Evolutionary conservation across 2,888 invertebrate species (phyloP).

Genomic region (Volucella zonaria): DNA sequence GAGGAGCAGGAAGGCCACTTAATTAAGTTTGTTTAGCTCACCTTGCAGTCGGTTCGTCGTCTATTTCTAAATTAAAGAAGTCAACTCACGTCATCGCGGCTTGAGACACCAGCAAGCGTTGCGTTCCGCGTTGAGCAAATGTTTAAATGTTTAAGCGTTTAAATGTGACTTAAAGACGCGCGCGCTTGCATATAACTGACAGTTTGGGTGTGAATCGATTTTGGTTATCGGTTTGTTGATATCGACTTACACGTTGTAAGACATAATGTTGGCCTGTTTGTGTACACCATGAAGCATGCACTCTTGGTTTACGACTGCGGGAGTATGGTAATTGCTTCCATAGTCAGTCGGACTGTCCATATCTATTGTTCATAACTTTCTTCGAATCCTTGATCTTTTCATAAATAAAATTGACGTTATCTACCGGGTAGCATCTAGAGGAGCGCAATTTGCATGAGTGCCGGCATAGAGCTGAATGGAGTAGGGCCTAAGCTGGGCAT

Average conservation of each 20-base stretch:
- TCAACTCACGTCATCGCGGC: conserved; percentile 70
- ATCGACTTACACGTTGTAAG: conserved; percentile 63
- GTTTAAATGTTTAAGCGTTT: conserved; percentile 12
- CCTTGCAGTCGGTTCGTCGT: background rate
- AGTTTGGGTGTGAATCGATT: conserved; percentile 70
- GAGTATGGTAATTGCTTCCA: conserved; percentile 57
- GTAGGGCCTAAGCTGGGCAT: background rate
- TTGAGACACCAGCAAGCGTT: background rate
- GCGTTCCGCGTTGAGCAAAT: no score
- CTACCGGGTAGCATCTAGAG: conserved; percentile 47
- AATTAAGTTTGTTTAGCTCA: conserved; percentile 58
- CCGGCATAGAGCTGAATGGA: no score
- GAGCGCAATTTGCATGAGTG: conserved; percentile 1
- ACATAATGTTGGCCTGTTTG: conserved; percentile 49
- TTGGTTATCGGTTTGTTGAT: conserved; percentile 64
- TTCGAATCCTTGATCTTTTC: conserved; percentile 62
- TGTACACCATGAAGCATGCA: conserved; percentile 30
- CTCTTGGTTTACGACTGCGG: conserved; percentile 21
- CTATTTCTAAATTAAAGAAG: conserved; percentile 72
- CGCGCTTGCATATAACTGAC: conserved; percentile 37
- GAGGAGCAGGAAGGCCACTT: conserved; percentile 51
- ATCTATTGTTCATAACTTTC: conserved; percentile 53
- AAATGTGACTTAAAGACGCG: background rate
- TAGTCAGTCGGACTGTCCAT: conserved; percentile 13
- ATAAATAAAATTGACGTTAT: conserved; percentile 71